Percentiles rank a stretch among this genome's conserved stretches.
These are phyloP conservation scores for Latrodectus geometricus DNA, from an alignment of 1,140 invertebrate species.

Conservation along the genomic window DNA sequence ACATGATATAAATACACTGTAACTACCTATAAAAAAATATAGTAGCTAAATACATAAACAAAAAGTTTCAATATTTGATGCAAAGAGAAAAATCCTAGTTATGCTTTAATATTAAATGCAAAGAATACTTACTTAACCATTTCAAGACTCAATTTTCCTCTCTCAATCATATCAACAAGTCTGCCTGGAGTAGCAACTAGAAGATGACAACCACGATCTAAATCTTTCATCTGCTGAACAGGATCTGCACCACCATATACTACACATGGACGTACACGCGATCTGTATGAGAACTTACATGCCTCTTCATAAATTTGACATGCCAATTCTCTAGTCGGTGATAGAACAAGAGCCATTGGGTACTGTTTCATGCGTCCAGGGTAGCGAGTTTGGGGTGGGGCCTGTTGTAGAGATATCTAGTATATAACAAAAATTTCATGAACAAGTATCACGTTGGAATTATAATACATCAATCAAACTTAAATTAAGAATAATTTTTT, in stretches of 20 bases:
- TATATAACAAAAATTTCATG: slow-evolving; percentile 42
- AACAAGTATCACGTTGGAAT: not conserved
- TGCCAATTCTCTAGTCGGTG: slow-evolving; percentile 91
- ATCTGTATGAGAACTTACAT: slow-evolving; percentile 94
- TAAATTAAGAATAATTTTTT: no score
- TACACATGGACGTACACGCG: slow-evolving; percentile 89
- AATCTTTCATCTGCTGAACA: slow-evolving; percentile 84
- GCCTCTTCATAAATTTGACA: slow-evolving; percentile 98
- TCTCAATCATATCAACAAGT: slow-evolving; percentile 85
- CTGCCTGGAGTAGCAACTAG: slow-evolving; percentile 95
- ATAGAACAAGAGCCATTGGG: slow-evolving; percentile 87
- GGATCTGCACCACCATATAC: slow-evolving; percentile 90
- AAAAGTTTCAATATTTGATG: not conserved
- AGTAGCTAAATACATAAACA: no score
- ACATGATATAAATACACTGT: no score
- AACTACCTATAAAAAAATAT: no score
- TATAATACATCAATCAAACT: not conserved
- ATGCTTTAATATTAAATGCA: not conserved
- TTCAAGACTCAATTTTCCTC: slow-evolving; percentile 75
- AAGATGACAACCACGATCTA: slow-evolving; percentile 86
- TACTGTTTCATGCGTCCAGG: slow-evolving; percentile 85
- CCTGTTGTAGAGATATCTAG: slow-evolving; percentile 44
- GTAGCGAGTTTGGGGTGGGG: slow-evolving; percentile 31
- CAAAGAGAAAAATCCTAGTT: not conserved
- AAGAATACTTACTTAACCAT: slow-evolving; percentile 62